phyloP scores from a whole-genome alignment of 2,888 invertebrate genomes.

The Megaustenia siamemsis region DNA sequence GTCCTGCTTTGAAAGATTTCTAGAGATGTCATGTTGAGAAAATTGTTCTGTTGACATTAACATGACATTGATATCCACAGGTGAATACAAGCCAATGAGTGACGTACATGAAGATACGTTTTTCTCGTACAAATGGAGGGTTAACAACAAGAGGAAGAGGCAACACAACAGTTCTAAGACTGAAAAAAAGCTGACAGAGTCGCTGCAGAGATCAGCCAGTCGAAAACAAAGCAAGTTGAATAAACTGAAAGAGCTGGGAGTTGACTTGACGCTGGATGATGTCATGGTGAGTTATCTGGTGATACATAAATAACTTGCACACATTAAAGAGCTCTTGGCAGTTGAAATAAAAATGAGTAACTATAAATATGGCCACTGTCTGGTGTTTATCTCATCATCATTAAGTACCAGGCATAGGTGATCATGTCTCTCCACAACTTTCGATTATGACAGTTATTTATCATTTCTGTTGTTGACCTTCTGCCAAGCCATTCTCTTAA shows the following conservation, averaged over 20 bases:
- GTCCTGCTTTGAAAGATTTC: no score
- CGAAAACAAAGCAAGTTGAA: slow-evolving; percentile 32
- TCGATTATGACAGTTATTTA: no score
- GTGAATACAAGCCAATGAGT: slow-evolving; percentile 65
- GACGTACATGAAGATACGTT: slow-evolving; percentile 70
- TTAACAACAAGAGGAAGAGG: slow-evolving; percentile 54
- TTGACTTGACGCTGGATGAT: slow-evolving; percentile 45
- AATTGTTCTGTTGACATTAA: no score
- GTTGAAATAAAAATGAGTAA: no score
- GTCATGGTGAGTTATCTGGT: slow-evolving; percentile 36
- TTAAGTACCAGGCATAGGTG: no score
- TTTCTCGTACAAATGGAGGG: slow-evolving; percentile 59
- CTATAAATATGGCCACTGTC: no score
- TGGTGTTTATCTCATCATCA: no score
- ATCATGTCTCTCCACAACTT: no score
- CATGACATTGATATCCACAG: slow-evolving; percentile 57
- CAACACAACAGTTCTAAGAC: slow-evolving; percentile 64
- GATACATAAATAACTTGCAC: neutral
- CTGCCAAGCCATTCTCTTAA: no score
- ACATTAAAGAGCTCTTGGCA: no score
- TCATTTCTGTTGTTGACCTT: no score
- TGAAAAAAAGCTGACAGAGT: slow-evolving; percentile 42
- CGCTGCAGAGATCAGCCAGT: neutral
- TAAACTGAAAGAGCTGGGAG: slow-evolving; percentile 53
- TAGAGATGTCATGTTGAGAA: no score